Conservation (phyloP, 2,113 vertebrate genomes). For the Crocuta crocuta region DNA sequence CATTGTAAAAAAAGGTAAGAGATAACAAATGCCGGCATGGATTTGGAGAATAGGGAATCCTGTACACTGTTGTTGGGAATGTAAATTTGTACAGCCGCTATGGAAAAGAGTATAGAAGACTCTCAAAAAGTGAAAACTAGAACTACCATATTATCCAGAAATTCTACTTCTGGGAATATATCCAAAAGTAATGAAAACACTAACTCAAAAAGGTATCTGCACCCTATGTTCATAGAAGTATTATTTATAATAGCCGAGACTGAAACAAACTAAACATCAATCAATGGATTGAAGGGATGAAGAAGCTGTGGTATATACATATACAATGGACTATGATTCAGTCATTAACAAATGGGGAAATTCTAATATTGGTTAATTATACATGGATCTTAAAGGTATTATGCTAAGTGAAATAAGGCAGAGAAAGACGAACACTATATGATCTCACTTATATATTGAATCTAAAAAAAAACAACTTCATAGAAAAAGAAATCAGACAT, state of each 20-base stretch:
- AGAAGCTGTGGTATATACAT: background rate
- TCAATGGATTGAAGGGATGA: background rate
- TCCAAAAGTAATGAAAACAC: background rate
- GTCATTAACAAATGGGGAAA: background rate
- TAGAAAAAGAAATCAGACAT: background rate
- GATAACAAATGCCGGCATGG: background rate
- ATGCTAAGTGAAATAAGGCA: background rate
- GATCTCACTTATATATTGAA: background rate
- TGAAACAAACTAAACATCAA: background rate
- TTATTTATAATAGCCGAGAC: background rate
- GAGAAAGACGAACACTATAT: background rate
- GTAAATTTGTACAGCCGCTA: background rate
- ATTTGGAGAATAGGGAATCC: background rate
- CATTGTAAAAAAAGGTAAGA: background rate
- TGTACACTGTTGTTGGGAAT: background rate
- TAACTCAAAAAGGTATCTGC: background rate
- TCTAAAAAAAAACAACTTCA: background rate
- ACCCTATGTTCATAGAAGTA: background rate
- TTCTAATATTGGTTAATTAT: background rate
- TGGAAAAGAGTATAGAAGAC: background rate
- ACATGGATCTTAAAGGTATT: background rate
- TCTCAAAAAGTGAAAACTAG: background rate
- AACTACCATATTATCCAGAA: background rate
- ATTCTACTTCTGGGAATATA: background rate
- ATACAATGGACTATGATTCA: background rate